Evolutionary conservation across 2,113 vertebrate genomes (phyloP).

Genomic region (Bos indicus): DNA sequence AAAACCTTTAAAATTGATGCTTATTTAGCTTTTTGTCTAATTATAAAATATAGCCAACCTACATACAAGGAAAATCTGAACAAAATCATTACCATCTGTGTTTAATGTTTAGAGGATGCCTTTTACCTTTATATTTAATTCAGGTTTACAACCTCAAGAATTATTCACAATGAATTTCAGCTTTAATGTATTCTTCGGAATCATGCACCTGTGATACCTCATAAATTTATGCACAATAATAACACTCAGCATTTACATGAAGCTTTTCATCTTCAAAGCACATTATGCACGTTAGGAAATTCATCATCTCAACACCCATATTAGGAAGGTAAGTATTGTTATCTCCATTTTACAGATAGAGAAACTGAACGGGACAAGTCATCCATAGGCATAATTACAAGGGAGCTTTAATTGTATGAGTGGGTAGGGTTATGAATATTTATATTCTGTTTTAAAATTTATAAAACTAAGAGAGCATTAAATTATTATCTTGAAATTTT

Average conservation of each 20-base stretch:
- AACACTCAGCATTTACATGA: constrained; percentile 52
- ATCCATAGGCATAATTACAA: constrained; percentile 31
- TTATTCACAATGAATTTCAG: constrained; percentile 45
- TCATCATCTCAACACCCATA: neutral
- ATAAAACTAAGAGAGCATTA: neutral
- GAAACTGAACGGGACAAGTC: constrained; percentile 27
- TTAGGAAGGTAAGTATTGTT: constrained; percentile 54
- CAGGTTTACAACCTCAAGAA: neutral
- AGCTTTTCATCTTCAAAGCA: constrained; percentile 58
- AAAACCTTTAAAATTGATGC: neutral
- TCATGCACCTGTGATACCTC: neutral
- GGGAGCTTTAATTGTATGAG: neutral
- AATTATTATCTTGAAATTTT: neutral
- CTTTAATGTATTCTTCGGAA: constrained; percentile 40
- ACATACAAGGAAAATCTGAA: constrained; percentile 13
- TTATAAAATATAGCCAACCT: neutral
- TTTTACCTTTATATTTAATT: constrained; percentile 42
- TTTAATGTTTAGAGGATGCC: neutral
- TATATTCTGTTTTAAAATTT: constrained; percentile 28
- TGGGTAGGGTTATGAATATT: neutral
- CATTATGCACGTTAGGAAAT: constrained; percentile 37
- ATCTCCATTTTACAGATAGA: constrained; percentile 47
- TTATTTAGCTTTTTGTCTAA: neutral
- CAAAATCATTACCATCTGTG: constrained; percentile 25
- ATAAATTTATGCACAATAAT: constrained; percentile 56